These are phyloP conservation scores for Urocynchramus pylzowi DNA, from an alignment of 2,113 vertebrate genomes.

Conservation along the genomic window DNA sequence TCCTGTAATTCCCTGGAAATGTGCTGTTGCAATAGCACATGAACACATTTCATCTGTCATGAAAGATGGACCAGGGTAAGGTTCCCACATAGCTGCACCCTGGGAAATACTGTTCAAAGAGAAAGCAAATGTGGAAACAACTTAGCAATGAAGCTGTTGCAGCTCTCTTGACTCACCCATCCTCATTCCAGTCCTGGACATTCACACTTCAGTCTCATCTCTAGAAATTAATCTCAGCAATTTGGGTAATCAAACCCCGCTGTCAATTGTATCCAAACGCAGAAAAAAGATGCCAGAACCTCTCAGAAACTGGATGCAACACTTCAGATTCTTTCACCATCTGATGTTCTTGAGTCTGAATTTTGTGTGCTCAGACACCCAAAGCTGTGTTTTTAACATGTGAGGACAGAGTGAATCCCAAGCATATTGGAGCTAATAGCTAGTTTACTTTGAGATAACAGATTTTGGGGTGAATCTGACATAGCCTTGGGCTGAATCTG, in stretches of 20 bases:
- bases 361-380: neutral
- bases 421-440: neutral
- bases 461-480: neutral
- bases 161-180: neutral
- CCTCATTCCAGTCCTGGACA: neutral
- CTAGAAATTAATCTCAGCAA: neutral
- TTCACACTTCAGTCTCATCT: neutral
- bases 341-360: neutral
- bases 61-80: neutral
- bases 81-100: neutral
- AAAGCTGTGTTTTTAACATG: neutral
- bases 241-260: neutral
- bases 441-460: neutral
- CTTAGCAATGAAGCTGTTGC: neutral
- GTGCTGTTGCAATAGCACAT: neutral
- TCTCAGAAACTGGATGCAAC: neutral
- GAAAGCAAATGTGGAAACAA: neutral
- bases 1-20: neutral
- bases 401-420: neutral
- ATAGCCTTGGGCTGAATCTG: neutral
- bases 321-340: neutral
- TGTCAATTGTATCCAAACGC: neutral
- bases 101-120: neutral
- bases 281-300: neutral
- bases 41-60: neutral